Conservation (phyloP, 1,140 invertebrate species). For the Pentalonia nigronervosa region DNA sequence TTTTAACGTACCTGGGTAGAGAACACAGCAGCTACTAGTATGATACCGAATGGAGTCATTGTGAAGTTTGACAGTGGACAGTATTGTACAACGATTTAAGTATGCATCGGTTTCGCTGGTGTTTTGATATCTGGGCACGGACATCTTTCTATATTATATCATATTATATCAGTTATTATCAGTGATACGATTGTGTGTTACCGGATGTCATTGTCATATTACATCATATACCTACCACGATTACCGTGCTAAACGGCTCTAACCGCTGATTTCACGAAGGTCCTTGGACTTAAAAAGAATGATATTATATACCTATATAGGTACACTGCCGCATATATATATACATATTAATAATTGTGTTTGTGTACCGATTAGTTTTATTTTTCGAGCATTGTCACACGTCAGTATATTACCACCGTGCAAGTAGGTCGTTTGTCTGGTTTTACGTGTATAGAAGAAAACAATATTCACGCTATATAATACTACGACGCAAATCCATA, state of each 20-base stretch:
- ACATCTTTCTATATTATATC: not conserved
- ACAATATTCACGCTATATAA: not conserved
- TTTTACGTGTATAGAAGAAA: not conserved
- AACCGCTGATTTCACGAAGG: not conserved
- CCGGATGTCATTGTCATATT: not conserved
- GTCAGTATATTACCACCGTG: not conserved
- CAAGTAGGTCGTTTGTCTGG: not conserved
- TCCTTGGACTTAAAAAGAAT: not conserved
- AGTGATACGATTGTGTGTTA: not conserved
- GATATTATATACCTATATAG: not conserved
- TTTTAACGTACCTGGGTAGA: constrained; percentile 10
- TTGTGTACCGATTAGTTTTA: not conserved
- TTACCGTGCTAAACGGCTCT: not conserved
- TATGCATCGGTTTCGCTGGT: not conserved
- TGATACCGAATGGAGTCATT: constrained; percentile 28
- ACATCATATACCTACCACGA: not conserved
- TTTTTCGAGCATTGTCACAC: not conserved
- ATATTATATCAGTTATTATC: constrained; percentile 24
- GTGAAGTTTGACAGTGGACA: not conserved
- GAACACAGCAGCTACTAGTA: not conserved
- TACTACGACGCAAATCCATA: not conserved
- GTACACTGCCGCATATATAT: not conserved
- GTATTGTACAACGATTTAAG: not conserved
- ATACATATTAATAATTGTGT: not conserved
- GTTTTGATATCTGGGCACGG: constrained; percentile 20